Evolutionary conservation across 2,797 vertebrate genomes (phyloP).

Genomic region (Podarcis siculus): DNA sequence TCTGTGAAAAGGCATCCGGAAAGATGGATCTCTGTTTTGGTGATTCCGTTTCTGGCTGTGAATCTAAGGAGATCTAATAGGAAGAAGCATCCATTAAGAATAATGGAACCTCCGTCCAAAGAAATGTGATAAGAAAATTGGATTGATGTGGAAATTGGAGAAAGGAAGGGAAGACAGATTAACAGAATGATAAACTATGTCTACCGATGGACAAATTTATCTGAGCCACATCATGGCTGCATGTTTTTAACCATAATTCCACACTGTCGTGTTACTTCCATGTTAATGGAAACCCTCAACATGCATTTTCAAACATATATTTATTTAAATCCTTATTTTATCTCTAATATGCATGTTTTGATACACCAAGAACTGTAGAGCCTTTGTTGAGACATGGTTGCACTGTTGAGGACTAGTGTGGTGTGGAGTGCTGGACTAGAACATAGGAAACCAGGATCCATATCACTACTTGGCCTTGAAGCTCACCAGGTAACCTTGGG

Average conservation of each 20-base stretch:
- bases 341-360: neutral
- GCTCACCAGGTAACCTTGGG: too few relatives aligned
- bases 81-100: neutral
- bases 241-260: neutral
- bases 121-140: neutral
- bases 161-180: neutral
- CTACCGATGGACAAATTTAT: neutral
- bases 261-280: neutral
- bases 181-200: neutral
- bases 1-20: neutral
- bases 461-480: too few relatives aligned
- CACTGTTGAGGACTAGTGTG: too few relatives aligned
- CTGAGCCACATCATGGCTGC: neutral
- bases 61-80: neutral
- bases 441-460: too few relatives aligned
- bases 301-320: too few relatives aligned
- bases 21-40: neutral
- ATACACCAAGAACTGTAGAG: neutral
- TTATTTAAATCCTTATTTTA: too few relatives aligned
- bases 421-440: too few relatives aligned
- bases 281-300: neutral
- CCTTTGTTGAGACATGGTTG: too few relatives aligned
- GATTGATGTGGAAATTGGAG: neutral
- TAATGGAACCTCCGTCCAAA: neutral
- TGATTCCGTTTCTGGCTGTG: neutral